phyloP scores from a whole-genome alignment of 2,113 vertebrate species.

The Halcyon malimbica region DNA sequence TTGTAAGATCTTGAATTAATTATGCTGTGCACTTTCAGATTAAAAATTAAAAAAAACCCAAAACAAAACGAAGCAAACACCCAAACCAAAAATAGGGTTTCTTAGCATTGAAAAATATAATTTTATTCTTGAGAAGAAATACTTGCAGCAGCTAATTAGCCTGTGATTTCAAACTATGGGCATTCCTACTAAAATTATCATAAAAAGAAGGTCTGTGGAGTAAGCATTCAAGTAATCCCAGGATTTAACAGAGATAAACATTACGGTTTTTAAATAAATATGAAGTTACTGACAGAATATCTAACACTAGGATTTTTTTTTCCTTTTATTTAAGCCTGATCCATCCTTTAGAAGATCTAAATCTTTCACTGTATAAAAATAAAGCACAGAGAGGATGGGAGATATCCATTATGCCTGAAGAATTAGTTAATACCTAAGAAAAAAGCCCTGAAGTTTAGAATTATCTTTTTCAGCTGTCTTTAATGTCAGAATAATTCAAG shows the following conservation, averaged over 20 bases:
- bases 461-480: neutral
- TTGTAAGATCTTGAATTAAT: neutral
- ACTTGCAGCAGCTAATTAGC: neutral
- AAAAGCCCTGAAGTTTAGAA: neutral
- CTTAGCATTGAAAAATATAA: neutral
- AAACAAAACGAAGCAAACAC: neutral
- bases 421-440: neutral
- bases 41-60: neutral
- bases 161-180: neutral
- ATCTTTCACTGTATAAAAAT: neutral
- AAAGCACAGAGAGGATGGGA: neutral
- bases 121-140: neutral
- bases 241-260: neutral
- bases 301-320: neutral
- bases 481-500: neutral
- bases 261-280: neutral
- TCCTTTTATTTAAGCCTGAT: neutral
- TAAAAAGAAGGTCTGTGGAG: neutral
- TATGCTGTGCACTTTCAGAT: neutral
- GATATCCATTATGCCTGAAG: neutral
- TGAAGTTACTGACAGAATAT: neutral
- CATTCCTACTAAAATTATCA: neutral
- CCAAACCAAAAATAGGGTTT: neutral
- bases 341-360: neutral
- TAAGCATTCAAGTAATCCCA: neutral